These are phyloP conservation scores for Abramis brama DNA, from an alignment of 2,113 vertebrate genomes.

Conservation along the genomic window DNA sequence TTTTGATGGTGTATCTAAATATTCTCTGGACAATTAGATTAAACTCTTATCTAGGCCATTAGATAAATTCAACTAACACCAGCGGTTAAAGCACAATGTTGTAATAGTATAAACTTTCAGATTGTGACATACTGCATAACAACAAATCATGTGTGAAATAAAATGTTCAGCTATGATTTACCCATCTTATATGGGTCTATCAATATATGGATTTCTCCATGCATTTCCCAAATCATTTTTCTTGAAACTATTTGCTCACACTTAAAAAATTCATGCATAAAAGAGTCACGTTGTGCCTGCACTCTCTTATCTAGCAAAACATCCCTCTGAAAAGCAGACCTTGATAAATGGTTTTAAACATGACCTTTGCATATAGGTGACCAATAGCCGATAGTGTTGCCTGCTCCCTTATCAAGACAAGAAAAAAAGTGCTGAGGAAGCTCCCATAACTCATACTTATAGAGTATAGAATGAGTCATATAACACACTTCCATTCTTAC, in stretches of 20 bases:
- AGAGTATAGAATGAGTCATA: neutral
- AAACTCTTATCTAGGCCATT: neutral
- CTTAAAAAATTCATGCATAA: neutral
- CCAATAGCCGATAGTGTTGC: neutral
- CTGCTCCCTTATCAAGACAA: neutral
- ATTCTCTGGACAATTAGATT: neutral
- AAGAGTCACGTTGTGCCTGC: neutral
- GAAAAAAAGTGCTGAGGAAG: neutral
- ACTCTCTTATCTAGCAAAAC: neutral
- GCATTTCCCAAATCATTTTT: neutral
- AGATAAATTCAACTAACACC: neutral
- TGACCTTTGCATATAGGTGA: slow-evolving; percentile 1
- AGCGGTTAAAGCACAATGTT: neutral
- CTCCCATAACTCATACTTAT: neutral
- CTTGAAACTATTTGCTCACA: neutral
- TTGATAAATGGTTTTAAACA: slow-evolving; percentile 25
- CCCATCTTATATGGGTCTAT: neutral
- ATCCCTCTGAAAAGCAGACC: neutral
- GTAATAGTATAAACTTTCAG: neutral
- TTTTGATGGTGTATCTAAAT: neutral
- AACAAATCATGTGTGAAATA: neutral
- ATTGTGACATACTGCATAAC: neutral
- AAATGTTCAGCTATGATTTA: neutral
- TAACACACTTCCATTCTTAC: neutral
- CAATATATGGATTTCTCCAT: neutral